Percentiles rank a stretch among this genome's conserved stretches.
Evolutionary conservation across 2,113 vertebrate genomes (phyloP).

Genomic region (Dipodomys merriami): DNA sequence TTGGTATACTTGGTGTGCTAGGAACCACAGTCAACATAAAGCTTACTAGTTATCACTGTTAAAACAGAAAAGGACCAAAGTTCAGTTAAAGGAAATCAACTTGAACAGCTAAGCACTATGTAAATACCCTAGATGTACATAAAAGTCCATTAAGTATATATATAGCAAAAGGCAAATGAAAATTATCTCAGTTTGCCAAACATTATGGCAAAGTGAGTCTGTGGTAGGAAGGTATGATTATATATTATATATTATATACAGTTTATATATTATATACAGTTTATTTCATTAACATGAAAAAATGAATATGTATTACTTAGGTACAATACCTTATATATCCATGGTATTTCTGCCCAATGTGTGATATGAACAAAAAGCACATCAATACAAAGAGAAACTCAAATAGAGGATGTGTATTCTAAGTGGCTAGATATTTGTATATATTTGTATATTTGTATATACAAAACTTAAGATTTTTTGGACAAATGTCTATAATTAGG

Average conservation of each 20-base stretch:
- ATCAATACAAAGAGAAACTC: not conserved
- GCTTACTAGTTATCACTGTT: constrained; percentile 39
- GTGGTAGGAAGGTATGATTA: not conserved
- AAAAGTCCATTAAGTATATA: not conserved
- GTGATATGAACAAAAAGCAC: not conserved
- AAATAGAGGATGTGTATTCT: not conserved
- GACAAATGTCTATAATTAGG: not conserved
- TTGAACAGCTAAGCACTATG: constrained; percentile 38
- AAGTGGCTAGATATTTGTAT: not conserved
- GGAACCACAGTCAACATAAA: constrained; percentile 41
- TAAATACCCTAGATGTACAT: constrained; percentile 30
- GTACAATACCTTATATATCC: not conserved
- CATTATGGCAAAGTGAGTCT: not conserved
- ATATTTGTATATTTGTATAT: too few species aligned
- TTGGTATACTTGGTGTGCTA: constrained; percentile 47
- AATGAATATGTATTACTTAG: not conserved
- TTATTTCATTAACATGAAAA: not conserved
- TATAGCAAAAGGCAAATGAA: not conserved
- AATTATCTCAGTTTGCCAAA: not conserved
- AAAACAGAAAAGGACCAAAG: constrained; percentile 57
- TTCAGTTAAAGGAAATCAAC: constrained; percentile 31
- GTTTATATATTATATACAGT: too few species aligned
- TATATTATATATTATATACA: too few species aligned
- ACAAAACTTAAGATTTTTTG: not conserved
- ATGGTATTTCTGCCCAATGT: not conserved